Evolutionary conservation across 53 echinoderm and acorn worm species (phyloP).

Genomic region (Apostichopus leukothele): DNA sequence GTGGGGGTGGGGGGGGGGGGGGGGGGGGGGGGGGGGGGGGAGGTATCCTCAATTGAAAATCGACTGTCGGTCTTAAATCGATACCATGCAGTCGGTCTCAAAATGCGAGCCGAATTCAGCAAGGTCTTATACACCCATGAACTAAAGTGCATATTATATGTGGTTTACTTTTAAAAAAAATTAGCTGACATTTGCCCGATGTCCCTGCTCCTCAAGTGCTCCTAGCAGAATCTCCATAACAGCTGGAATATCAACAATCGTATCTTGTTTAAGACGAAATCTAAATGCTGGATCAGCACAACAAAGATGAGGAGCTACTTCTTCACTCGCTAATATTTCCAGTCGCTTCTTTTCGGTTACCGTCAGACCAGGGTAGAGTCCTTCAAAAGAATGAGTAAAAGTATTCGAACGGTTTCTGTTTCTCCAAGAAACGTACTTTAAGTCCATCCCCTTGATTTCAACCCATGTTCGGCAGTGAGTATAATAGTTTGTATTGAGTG

Average conservation of each 20-base stretch:
- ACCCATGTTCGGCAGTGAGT: not conserved
- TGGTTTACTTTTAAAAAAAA: too few species aligned
- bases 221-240: not conserved
- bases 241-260: not conserved
- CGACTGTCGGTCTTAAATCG: too few species aligned
- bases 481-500: not conserved
- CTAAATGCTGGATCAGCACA: not conserved
- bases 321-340: not conserved
- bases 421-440: conserved; percentile 16
- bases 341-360: not conserved
- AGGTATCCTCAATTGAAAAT: too few species aligned
- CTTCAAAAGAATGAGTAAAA: not conserved
- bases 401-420: conserved; percentile 2
- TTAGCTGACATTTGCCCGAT: too few species aligned
- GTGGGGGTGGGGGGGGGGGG: too few species aligned
- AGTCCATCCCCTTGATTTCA: not conserved
- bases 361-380: not conserved
- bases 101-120: too few species aligned
- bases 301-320: not conserved
- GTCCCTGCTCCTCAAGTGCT: too few species aligned
- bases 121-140: too few species aligned
- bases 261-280: not conserved
- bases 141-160: too few species aligned
- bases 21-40: too few species aligned
- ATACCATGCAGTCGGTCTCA: too few species aligned